Percentiles rank a stretch among this genome's conserved stretches.
Conservation (phyloP, 1,140 invertebrate genomes). For the Thaumetopoea pityocampa region DNA sequence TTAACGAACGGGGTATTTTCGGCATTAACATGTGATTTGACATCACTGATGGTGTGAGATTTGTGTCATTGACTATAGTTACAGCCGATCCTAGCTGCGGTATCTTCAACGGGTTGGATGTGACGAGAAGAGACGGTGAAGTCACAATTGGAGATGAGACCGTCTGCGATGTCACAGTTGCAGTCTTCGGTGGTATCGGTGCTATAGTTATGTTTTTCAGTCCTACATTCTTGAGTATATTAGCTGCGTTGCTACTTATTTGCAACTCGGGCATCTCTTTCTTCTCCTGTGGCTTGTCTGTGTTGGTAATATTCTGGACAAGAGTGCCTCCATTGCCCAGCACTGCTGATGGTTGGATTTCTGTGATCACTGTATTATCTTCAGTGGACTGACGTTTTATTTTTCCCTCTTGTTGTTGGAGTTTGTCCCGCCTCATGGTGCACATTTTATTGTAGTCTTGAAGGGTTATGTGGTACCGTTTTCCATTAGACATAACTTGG, state of each 20-base stretch:
- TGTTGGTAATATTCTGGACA: conserved; percentile 35
- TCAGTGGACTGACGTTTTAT: conserved; percentile 29
- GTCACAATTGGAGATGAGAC: conserved; percentile 25
- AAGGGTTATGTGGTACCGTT: conserved; percentile 81
- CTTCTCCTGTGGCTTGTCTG: conserved; percentile 32
- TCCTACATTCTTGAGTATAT: conserved; percentile 67
- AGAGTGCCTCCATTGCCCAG: conserved; percentile 52
- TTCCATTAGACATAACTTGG: conserved; percentile 80
- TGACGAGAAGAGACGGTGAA: conserved; percentile 36
- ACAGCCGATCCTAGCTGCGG: conserved; percentile 43
- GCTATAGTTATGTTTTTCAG: conserved; percentile 73
- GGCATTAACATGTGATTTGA: conserved; percentile 70
- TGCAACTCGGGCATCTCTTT: conserved; percentile 35
- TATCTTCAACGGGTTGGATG: conserved; percentile 40
- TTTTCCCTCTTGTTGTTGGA: conserved; percentile 75
- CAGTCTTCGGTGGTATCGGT: conserved; percentile 51
- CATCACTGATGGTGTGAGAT: conserved; percentile 23
- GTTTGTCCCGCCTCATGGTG: conserved; percentile 78
- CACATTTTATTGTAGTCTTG: conserved; percentile 84
- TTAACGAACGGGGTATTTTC: conserved; percentile 86
- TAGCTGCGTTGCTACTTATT: conserved; percentile 49
- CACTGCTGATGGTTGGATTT: conserved; percentile 45
- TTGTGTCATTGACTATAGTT: conserved; percentile 43
- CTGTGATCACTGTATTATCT: conserved; percentile 45
- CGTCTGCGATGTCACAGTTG: conserved; percentile 51